Evolutionary conservation across 2,113 vertebrate genomes (phyloP).

Genomic region (Psephotus haematonotus): DNA sequence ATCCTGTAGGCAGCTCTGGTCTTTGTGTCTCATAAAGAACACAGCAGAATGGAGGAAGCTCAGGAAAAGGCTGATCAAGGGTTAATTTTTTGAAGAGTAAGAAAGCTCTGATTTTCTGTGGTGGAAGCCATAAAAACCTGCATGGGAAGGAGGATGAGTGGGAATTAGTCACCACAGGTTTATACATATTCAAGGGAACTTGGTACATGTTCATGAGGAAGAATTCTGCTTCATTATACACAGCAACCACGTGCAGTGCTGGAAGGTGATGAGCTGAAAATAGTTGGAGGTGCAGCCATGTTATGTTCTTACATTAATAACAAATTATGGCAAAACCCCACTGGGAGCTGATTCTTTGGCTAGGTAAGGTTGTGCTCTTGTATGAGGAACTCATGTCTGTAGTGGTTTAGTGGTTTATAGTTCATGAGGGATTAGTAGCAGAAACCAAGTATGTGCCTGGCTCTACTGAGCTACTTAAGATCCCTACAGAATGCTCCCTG

Average conservation of each 20-base stretch:
- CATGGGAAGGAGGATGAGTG: background rate
- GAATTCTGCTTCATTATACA: background rate
- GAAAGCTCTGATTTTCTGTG: background rate
- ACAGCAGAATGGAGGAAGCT: background rate
- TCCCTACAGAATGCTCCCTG: background rate
- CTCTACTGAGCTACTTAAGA: background rate
- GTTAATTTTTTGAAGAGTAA: background rate
- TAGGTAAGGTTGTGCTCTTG: background rate
- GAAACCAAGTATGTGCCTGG: background rate
- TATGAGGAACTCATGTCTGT: background rate
- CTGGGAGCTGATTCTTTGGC: background rate
- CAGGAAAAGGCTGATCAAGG: background rate
- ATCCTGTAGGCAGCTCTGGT: background rate
- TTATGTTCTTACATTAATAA: background rate
- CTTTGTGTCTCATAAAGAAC: background rate
- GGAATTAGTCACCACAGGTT: background rate
- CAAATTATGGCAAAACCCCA: background rate
- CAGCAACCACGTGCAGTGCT: background rate
- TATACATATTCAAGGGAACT: background rate
- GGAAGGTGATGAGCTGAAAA: background rate
- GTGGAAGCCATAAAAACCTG: background rate
- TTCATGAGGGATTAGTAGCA: background rate
- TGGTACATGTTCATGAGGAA: background rate
- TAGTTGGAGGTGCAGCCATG: background rate
- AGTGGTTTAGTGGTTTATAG: background rate